Evolutionary conservation across 2,797 vertebrate genomes (phyloP).

Genomic region (Crocodylus rhombifer): DNA sequence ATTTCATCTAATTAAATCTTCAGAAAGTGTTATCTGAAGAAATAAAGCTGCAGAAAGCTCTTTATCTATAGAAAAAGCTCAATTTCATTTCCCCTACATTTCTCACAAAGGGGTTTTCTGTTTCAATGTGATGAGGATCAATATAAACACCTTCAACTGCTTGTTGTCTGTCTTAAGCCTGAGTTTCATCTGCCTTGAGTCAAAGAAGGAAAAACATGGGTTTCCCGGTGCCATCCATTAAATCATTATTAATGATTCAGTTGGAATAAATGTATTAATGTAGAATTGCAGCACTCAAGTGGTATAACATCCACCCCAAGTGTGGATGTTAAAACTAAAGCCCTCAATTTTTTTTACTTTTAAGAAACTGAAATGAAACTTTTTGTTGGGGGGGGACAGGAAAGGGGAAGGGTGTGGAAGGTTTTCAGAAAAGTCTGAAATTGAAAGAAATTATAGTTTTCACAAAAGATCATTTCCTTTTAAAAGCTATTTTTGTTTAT

Average conservation of each 20-base stretch:
- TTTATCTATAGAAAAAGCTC: not conserved
- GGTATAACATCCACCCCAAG: slow-evolving; percentile 66
- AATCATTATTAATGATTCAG: slow-evolving; percentile 87
- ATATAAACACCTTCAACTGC: slow-evolving; percentile 70
- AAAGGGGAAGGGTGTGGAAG: no score
- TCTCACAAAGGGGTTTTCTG: not conserved
- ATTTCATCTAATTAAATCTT: slow-evolving; percentile 43
- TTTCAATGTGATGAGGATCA: slow-evolving; percentile 48
- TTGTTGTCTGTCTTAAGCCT: slow-evolving; percentile 28
- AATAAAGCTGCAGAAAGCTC: not conserved
- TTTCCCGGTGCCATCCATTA: slow-evolving; percentile 82
- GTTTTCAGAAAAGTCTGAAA: not conserved
- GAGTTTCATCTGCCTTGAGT: slow-evolving; percentile 25
- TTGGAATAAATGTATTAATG: slow-evolving; percentile 84
- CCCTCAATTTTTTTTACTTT: not conserved
- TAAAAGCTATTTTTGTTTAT: not conserved
- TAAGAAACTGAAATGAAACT: not conserved
- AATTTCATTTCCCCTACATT: not conserved
- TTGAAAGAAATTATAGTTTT: not conserved
- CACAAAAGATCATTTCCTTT: not conserved
- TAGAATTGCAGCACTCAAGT: slow-evolving; percentile 81
- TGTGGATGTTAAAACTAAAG: not conserved
- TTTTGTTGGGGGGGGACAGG: not conserved
- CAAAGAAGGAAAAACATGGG: slow-evolving; percentile 66
- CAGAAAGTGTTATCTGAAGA: not conserved